phyloP scores from a whole-genome alignment of 1,140 invertebrate species.

The Dendroctonus ponderosae region DNA sequence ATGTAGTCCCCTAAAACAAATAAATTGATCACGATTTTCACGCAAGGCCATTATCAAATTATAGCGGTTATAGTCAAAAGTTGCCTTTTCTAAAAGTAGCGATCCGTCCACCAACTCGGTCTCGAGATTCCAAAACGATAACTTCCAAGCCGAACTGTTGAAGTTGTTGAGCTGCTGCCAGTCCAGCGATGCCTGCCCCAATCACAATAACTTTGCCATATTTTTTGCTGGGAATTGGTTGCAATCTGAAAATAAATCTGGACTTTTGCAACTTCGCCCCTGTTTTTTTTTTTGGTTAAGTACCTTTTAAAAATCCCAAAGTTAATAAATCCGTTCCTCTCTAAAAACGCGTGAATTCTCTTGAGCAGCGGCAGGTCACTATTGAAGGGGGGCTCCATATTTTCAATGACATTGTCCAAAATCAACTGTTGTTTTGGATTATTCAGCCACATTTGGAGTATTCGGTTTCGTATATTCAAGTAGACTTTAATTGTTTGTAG shows the following conservation, averaged over 20 bases:
- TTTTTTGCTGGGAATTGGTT: constrained; percentile 73
- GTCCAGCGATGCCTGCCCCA: constrained; percentile 89
- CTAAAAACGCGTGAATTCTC: constrained; percentile 88
- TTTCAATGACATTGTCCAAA: constrained; percentile 74
- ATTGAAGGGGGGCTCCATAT: constrained; percentile 89
- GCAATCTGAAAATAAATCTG: constrained; percentile 51
- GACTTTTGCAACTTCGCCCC: neutral
- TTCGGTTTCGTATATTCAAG: constrained; percentile 87
- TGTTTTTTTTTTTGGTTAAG: neutral
- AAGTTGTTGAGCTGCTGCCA: constrained; percentile 91
- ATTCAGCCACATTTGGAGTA: constrained; percentile 96
- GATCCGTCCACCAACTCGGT: constrained; percentile 93
- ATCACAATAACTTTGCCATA: constrained; percentile 91
- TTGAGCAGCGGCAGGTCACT: constrained; percentile 79
- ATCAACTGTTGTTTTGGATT: constrained; percentile 92
- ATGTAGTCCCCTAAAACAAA: constrained; percentile 68
- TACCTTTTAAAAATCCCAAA: constrained; percentile 91
- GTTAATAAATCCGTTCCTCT: constrained; percentile 97
- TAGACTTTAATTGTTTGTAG: constrained; percentile 87
- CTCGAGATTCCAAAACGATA: constrained; percentile 89
- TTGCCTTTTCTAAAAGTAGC: constrained; percentile 90
- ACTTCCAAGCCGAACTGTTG: constrained; percentile 96
- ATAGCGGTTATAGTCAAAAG: too few species aligned
- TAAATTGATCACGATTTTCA: too few species aligned
- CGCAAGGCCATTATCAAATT: too few species aligned